Base-by-base conservation (phyloP, 2,797 vertebrate species). In the Acrossocheilus wenchowensis region DNA sequence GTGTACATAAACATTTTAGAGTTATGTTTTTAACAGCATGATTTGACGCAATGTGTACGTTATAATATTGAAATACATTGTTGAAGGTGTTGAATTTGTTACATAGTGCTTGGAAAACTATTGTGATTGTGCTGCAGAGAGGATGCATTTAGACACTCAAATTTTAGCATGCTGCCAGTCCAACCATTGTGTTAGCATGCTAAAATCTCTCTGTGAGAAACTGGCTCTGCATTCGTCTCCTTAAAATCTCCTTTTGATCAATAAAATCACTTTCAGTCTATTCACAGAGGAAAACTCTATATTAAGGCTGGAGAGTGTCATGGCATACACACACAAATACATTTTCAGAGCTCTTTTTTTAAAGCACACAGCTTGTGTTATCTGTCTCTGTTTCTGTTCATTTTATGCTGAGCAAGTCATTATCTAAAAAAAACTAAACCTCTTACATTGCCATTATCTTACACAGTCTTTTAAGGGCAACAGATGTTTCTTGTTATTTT, bases 311-410 rank as follows among this genome's bases (percentile, higher is more conserved):
- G 5, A 1, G 2, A 75, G 34, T 36, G 48, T 36, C 19, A 14
- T 26, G 57, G n/a, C 23, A 62, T 62, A 12, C 57, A 62, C 23
- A 5, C 17, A 36, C 30, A 14, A 3, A 54, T 77, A 52, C 30
- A 2, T 77, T 77, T 77, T 54, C 30, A 77, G 50, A 23, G 19
- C 50, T 77, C 5, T 72, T 75, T 36, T 74, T 75, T 75, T 19
- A 36, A 12, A 77, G 2, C 9, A 54, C 48, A 52, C 48, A 21
- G 26, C 17, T 17, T 2, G 12, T 14, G 34, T 39, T 39, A 7
- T 57, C 34, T 39, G 5, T 52, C 73, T 75, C 6, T 68, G 30
- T 68, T 68, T 36, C 9, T 75, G 1, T 52, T 77, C 2, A 36
- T 36, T 77, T 23, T 36, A 54, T 52, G 74, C 19, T 54, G 11